Base-by-base conservation (phyloP, 2,888 invertebrate species). In the Nemotelus nigrinus region DNA sequence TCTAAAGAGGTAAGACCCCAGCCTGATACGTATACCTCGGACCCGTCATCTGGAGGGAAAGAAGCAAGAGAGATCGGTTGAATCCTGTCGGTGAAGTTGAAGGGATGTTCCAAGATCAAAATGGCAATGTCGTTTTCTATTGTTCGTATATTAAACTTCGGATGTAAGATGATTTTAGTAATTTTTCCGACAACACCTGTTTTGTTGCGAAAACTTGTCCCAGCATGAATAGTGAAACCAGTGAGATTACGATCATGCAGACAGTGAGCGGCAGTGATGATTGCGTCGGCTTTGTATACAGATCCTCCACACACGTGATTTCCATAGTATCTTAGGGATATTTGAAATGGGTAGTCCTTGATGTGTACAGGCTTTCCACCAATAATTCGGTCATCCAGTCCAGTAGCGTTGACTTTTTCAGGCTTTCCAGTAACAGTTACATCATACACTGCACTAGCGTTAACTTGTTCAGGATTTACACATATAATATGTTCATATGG, bases 181-280 rank as follows among this genome's bases (percentile, higher is more conserved):
- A n/a, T 39, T 58, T 6, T 6, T n/a, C n/a, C 58, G 6, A 4
- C 58, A 58, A 58, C n/a, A 2, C 58, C 58, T 2, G 25, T 39
- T n/a, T 10, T 25, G n/a, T 58, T 39, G 25, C 58, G 39, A 3
- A 25, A n/a, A 2, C 25, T n/a, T 2, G 58, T 58, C n/a, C 58
- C 58, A 4, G 58, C 58, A 8, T 25, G 25, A 3, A 58, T 10
- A 2, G n/a, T 5, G n/a, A 58, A 39, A n/a, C 39, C 58, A 6
- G 5, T 5, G n/a, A 58, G 5, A 58, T 2, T 5, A 5, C 5
- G 25, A 58, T 58, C 58, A 6, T 58, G n/a, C 25, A 58, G 58
- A 3, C 58, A 58, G n/a, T 58, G 58, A 2, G 58, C 58, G 5
- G 58, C 58, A n/a, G 58, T 58, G 6, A 58, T 58, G n/a, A 58